phyloP scores from a whole-genome alignment of 2,113 vertebrate species.

The Rynchops niger region DNA sequence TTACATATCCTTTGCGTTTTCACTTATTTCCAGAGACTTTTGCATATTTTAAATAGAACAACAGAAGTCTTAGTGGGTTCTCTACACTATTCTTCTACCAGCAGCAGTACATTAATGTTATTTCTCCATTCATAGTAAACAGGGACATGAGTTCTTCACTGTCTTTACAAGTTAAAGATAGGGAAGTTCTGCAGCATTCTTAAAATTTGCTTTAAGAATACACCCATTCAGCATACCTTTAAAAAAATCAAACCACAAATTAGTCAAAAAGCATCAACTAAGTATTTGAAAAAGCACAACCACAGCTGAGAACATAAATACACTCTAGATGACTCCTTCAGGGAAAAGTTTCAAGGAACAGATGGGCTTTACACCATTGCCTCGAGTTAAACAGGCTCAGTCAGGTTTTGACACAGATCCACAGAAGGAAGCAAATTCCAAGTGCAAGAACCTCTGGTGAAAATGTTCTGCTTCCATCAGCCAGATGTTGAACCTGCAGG shows the following conservation, averaged over 20 bases:
- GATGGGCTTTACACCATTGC: slow-evolving; percentile 67
- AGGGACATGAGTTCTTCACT: neutral
- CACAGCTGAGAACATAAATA: slow-evolving; percentile 51
- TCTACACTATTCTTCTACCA: neutral
- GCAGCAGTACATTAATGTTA: neutral
- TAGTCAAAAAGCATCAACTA: slow-evolving; percentile 16
- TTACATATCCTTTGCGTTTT: neutral
- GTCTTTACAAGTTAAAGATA: neutral
- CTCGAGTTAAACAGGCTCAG: slow-evolving; percentile 59
- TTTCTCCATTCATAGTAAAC: neutral
- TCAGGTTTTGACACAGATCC: slow-evolving; percentile 65
- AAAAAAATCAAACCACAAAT: neutral
- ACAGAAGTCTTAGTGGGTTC: neutral
- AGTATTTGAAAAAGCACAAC: slow-evolving; percentile 29
- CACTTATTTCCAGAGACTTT: neutral
- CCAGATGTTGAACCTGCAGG: slow-evolving; percentile 57
- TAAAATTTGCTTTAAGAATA: neutral
- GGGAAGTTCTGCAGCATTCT: neutral
- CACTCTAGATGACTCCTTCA: slow-evolving; percentile 23
- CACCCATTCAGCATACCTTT: neutral
- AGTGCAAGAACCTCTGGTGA: slow-evolving; percentile 59
- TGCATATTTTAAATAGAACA: neutral
- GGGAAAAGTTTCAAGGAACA: slow-evolving; percentile 57
- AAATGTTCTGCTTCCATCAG: slow-evolving; percentile 16
- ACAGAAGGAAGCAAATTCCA: slow-evolving; percentile 36